Evolutionary conservation across 1,140 invertebrate genomes (phyloP).

Genomic region (Hylaeus anthracinus): DNA sequence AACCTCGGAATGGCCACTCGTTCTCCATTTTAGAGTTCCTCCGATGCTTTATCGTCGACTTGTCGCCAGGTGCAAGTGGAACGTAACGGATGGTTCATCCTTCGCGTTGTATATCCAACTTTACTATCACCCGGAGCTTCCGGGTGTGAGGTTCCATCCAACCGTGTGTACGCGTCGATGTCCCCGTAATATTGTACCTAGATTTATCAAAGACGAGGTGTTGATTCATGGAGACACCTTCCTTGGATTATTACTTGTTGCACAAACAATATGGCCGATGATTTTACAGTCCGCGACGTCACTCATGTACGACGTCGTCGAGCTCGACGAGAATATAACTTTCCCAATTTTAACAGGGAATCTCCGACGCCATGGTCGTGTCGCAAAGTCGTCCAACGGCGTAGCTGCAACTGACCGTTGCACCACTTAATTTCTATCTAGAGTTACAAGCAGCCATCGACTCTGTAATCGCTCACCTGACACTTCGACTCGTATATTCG

Average conservation of each 20-base stretch:
- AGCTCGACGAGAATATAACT: not conserved
- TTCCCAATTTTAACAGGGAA: conserved; percentile 20
- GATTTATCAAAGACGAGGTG: not conserved
- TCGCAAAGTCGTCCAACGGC: conserved; percentile 52
- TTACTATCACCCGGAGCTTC: not conserved
- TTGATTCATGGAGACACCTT: not conserved
- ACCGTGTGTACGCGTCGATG: not conserved
- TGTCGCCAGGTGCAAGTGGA: no score
- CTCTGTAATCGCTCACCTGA: conserved; percentile 54
- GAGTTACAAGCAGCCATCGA: conserved; percentile 60
- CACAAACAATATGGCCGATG: not conserved
- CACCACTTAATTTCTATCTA: conserved; percentile 61
- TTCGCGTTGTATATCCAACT: not conserved
- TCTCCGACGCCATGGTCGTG: conserved; percentile 41
- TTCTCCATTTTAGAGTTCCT: no score
- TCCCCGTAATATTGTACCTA: not conserved
- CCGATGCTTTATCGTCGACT: no score
- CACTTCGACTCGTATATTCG: conserved; percentile 24
- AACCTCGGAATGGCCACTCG: no score
- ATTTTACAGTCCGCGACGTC: not conserved
- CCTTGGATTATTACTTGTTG: not conserved
- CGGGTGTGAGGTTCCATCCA: conserved; percentile 4
- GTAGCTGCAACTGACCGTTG: conserved; percentile 38
- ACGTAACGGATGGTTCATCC: no score
- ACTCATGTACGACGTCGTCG: not conserved